Base-by-base conservation (phyloP, 2,113 vertebrate genomes). In the Camelus dromedarius region DNA sequence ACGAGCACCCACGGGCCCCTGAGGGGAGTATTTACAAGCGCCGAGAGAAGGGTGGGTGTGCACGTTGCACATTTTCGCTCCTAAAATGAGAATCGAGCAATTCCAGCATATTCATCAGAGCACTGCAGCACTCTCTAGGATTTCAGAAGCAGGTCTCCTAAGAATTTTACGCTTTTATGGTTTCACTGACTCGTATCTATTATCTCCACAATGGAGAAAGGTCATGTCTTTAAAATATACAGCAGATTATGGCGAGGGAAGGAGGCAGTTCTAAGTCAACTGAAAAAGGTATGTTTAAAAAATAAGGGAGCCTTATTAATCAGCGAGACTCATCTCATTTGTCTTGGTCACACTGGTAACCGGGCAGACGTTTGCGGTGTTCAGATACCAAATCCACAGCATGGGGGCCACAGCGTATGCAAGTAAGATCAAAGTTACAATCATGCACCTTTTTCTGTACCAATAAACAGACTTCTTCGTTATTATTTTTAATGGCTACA, bases 401-500 rank as follows among this genome's bases (percentile, higher is more conserved):
- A 30, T 30, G 46, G 1, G 20, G 30, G 38, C 24, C 60, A 52
- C 19, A 20, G 30, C 42, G 75, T 28, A 64, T 10, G 83, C 46
- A 80, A 93, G 88, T 50, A 62, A 2, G 22, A 58, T 72, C 42
- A 52, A 62, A 22, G n/a, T 50, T n/a, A 81, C 10, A 91, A 81
- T 32, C 38, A 66, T 3, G 28, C 2, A 75, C 16, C 11, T 24
- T 95, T 77, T 96, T 67, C 52, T 89, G 30, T 46, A 48, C 38
- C 50, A 72, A 75, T 32, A 56, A 24, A 58, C 2, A 66, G 52
- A 88, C 12, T 62, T 56, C 16, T 5, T 96, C 56, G 54, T 52
- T 69, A n/a, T 70, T 72, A 70, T 66, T 89, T 95, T 72, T 77
- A 91, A 72, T 50, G 79, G 91, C 66, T 28, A 85, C 66, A 58